Evolutionary conservation across 2,888 invertebrate genomes (phyloP).

Genomic region (Allygus modestus): DNA sequence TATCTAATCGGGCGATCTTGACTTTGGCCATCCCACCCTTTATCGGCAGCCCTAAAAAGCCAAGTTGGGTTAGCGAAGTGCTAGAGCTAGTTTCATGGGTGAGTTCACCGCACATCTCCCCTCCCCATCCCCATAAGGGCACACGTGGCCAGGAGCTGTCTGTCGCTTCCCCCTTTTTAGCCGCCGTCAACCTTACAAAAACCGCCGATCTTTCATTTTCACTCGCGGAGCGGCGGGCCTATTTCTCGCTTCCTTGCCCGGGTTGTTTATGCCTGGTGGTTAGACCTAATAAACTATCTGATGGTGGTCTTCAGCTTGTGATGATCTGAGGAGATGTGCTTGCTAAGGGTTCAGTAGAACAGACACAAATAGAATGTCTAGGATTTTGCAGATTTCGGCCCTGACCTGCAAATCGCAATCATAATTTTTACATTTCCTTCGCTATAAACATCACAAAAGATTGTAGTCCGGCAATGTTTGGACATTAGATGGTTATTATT

Average conservation of each 20-base stretch:
- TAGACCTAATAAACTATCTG: slow-evolving; percentile 20
- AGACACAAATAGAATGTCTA: no score
- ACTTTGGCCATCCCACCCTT: slow-evolving; percentile 29
- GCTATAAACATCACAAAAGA: no score
- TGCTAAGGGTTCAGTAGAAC: no score
- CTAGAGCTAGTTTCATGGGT: slow-evolving; percentile 52
- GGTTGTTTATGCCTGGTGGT: slow-evolving; percentile 26
- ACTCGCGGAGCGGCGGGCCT: slow-evolving; percentile 29
- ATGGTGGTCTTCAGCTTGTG: background rate
- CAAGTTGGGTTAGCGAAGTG: slow-evolving; percentile 48
- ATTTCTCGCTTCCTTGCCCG: slow-evolving; percentile 35
- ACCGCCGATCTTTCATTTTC: slow-evolving; percentile 45
- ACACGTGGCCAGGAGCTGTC: slow-evolving; percentile 54
- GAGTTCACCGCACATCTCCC: slow-evolving; percentile 39
- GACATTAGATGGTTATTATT: no score
- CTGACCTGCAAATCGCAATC: no score
- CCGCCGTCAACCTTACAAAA: slow-evolving; percentile 54
- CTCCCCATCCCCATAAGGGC: slow-evolving; percentile 9
- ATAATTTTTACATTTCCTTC: no score
- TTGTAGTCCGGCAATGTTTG: no score
- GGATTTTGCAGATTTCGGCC: no score
- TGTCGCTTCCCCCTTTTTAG: slow-evolving; percentile 28
- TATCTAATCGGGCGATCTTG: slow-evolving; percentile 10
- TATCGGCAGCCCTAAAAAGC: slow-evolving; percentile 38
- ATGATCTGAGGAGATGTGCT: background rate